Evolutionary conservation across 2,797 vertebrate genomes (phyloP), one percentile per base, ranked within the genome.

Genomic region (Phylloscopus collybita): DNA sequence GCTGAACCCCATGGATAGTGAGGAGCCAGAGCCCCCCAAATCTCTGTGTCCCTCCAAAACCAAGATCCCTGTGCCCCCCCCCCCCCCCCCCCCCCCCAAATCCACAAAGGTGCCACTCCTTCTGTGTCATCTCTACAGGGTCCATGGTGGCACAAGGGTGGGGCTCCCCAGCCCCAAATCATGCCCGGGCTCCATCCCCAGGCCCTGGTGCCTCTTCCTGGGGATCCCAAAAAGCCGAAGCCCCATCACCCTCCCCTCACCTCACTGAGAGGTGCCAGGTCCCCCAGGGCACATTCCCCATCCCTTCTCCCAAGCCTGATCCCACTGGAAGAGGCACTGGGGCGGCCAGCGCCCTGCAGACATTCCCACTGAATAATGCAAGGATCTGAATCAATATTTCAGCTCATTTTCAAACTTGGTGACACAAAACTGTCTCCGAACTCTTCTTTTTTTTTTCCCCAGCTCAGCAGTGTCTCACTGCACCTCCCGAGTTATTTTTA

Each of bases 401-500:
- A 96, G 92, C 92, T 92, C 95, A 27, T 97, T 94, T 93, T 60
- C 89, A 80, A 93, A 97, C 95, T 92, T 8, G 86, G 84, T 96
- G 92, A 96, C 96, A 97, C 78, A 38, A 96, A 97, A 96, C 95
- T 95, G 97, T 97, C 96, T 97, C 60, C 11, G 0, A 93, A 93
- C 89, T 92, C 84, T 95, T 88, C 59, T 64, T 38, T 38, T 5
- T 22, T 53, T 75, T 95, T 51, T 21, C 1, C 67, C 71, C 75
- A 2, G 80, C 94, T 87, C 92, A 88, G 86, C 69, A 30, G 69
- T 8, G 72, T 86, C 96, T 86, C 34, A 16, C 60, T 94, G 96
- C 95, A 94, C 84, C 65, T 57, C 73, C 3, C 1, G 7, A 78
- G 96, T 96, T 98, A 97, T 98, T 98, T 98, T 97, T 98, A 97